Percentiles rank a stretch among this genome's conserved stretches.
These are phyloP conservation scores for Nymphalis io DNA, from an alignment of 1,140 invertebrate genomes.

Conservation along the genomic window DNA sequence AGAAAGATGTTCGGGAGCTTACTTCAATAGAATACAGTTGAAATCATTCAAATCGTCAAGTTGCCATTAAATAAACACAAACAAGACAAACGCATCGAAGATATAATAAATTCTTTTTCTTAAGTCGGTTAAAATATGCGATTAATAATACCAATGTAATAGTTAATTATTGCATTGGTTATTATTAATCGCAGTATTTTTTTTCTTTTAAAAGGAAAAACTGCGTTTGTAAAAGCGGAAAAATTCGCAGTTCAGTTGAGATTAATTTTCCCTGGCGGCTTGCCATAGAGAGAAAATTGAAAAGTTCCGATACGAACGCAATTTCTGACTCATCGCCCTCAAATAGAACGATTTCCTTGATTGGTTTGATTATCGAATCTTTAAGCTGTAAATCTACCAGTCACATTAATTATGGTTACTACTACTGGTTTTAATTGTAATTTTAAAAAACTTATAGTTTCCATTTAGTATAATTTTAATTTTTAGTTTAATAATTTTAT, in stretches of 20 bases:
- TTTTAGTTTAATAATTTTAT: too few species aligned
- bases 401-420: background rate
- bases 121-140: too few species aligned
- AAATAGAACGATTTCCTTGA: constrained; percentile 33
- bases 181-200: background rate
- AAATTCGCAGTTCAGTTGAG: constrained; percentile 19
- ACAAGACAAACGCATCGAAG: too few species aligned
- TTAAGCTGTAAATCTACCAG: background rate
- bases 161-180: background rate
- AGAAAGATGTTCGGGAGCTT: too few species aligned
- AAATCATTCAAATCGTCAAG: too few species aligned
- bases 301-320: constrained; percentile 39
- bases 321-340: constrained; percentile 35
- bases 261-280: constrained; percentile 31
- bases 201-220: background rate
- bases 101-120: too few species aligned
- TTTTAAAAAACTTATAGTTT: too few species aligned
- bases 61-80: too few species aligned
- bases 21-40: too few species aligned
- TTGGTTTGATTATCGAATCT: constrained; percentile 23
- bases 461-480: too few species aligned
- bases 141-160: background rate
- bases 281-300: constrained; percentile 37
- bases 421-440: too few species aligned
- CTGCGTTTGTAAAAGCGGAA: constrained; percentile 5